Base-by-base conservation (phyloP, 2,797 vertebrate species). In the Coluber constrictor region DNA sequence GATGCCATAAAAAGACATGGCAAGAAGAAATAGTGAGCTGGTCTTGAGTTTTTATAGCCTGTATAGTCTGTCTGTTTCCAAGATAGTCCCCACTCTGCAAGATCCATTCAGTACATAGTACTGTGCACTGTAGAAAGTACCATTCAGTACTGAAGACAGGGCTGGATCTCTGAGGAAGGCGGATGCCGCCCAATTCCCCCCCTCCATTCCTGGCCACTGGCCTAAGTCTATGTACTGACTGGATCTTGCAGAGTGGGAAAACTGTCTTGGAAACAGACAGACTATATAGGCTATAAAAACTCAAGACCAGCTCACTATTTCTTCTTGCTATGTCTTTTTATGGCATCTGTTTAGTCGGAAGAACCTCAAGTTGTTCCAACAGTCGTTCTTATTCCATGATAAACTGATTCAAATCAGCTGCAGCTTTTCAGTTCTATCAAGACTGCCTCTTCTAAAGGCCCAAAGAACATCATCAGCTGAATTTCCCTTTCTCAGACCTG, bases 391-490 rank as follows among this genome's bases (percentile, higher is more conserved):
- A 63, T 63, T 63, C 60, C 3, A 29, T 10, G 10, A 29, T 63
- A 27, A 63, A 43, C 25, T 15, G 70, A 18, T 11, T n/a, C 59
- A 29, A 20, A 13, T 47, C 25, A 23, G 79, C 59, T 63, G 16
- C 11, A 43, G 74, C 74, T 79, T 43, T 79, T 91, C 37, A 93
- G 60, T 92, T 88, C 87, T 51, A 90, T 61, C 91, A 94, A 93
- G 89, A 10, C 29, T 1, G 90, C n/a, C 83, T 11, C 25, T 32
- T n/a, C 86, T 88, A 88, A 88, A 92, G 90, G 93, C 93, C 55
- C 95, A 92, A 74, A 10, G 90, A 86, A 94, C 90, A 92, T 92
- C 61, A 95, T 95, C 27, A 93, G 95, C 93, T 95, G 27, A 27
- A 88, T 94, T 95, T 94, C 95, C 90, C 92, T 92, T 87, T 0